A percentile compares a stretch with the other conserved stretches of the same genome.
phyloP scores from a whole-genome alignment of 2,113 vertebrate genomes.

The Dryoscopus gambensis region DNA sequence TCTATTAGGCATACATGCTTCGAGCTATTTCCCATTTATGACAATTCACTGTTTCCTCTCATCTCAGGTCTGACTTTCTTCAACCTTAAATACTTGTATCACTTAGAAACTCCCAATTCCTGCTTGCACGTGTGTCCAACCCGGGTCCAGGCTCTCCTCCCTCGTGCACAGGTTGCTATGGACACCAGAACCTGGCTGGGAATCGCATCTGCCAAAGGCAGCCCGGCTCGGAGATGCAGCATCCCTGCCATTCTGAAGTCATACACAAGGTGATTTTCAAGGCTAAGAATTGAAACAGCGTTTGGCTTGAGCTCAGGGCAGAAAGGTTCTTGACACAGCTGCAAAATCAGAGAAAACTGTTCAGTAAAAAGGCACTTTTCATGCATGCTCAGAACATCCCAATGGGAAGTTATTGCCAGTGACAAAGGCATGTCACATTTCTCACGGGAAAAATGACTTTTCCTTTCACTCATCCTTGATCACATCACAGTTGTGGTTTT shows the following conservation, averaged over 20 bases:
- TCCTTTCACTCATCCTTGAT: not conserved
- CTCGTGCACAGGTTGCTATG: not conserved
- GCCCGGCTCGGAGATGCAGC: not conserved
- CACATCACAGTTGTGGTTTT: not conserved
- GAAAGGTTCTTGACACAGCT: not conserved
- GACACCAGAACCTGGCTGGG: not conserved
- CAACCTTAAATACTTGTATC: not conserved
- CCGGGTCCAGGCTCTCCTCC: not conserved
- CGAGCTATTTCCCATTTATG: not conserved
- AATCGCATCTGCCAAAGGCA: not conserved
- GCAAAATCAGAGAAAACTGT: not conserved
- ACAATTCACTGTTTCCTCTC: not conserved
- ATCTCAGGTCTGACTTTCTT: not conserved
- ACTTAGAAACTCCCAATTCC: not conserved
- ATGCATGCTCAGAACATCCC: not conserved
- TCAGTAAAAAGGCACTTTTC: not conserved
- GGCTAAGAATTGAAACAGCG: not conserved
- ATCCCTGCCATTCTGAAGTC: not conserved
- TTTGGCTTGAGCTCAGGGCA: not conserved
- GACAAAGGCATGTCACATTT: not conserved
- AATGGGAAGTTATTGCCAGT: not conserved
- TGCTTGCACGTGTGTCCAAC: not conserved
- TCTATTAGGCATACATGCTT: not conserved
- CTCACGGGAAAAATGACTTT: not conserved
- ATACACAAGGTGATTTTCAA: not conserved